A percentile compares a stretch with the other conserved stretches of the same genome.
Conservation (phyloP, 2,888 invertebrate genomes). For the Megaustenia siamemsis region DNA sequence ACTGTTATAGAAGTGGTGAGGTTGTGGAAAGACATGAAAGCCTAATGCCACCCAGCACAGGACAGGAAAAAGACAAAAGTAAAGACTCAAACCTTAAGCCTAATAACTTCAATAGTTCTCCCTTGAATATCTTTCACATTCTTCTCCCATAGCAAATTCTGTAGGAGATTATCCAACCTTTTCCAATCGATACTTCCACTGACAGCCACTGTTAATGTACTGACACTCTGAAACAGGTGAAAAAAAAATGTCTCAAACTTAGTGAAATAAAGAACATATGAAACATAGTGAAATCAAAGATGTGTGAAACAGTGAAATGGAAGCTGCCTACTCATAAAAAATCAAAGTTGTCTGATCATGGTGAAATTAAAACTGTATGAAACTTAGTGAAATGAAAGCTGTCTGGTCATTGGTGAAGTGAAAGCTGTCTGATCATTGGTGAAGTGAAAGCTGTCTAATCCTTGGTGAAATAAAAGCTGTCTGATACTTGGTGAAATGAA, state of each 20-base stretch:
- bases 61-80: neutral
- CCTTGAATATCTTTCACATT: slow-evolving; percentile 64
- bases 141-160: slow-evolving; percentile 78
- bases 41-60: no score
- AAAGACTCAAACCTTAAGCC: slow-evolving; percentile 73
- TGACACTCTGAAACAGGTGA: slow-evolving; percentile 67
- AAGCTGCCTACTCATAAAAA: no score
- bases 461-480: no score
- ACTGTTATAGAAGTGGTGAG: neutral
- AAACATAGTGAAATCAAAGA: neutral
- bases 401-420: no score
- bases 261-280: no score
- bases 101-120: slow-evolving; percentile 68
- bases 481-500: no score
- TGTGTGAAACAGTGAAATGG: neutral
- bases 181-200: slow-evolving; percentile 65
- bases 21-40: neutral
- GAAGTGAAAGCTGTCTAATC: no score
- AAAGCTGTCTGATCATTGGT: no score
- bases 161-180: slow-evolving; percentile 72
- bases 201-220: slow-evolving; percentile 73
- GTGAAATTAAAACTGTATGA: no score
- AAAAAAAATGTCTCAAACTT: neutral
- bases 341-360: no score
- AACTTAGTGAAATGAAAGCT: no score